Evolutionary conservation across 2,113 vertebrate species (phyloP).

Genomic region (Eudyptes chrysolophus): DNA sequence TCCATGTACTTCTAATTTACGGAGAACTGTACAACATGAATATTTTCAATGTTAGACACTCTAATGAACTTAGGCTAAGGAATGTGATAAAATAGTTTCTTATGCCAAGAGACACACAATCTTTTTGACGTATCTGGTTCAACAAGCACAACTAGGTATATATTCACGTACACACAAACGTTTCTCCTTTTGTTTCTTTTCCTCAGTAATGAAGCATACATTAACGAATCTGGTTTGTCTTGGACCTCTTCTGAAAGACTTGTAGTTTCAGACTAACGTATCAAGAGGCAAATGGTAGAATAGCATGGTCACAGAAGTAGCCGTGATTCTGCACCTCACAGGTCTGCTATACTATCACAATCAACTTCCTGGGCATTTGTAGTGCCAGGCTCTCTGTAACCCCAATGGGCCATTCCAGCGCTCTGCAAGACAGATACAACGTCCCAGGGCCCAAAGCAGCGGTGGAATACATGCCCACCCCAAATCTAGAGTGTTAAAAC

Average conservation of each 20-base stretch:
- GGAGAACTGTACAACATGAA: rapidly evolving
- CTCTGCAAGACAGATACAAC: neutral
- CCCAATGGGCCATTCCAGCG: neutral
- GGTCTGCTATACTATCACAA: neutral
- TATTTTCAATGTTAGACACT: neutral
- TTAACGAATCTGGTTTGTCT: neutral
- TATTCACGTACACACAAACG: rapidly evolving
- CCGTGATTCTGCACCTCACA: neutral
- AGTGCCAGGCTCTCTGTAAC: neutral
- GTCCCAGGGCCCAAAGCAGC: neutral
- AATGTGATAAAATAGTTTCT: neutral
- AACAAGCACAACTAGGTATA: neutral
- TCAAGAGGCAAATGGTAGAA: rapidly evolving
- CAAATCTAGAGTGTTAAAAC: neutral
- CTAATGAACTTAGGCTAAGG: neutral
- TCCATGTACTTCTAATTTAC: neutral
- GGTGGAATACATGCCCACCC: rapidly evolving
- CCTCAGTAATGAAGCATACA: neutral
- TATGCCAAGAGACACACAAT: neutral
- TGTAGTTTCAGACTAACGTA: neutral
- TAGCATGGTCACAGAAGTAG: neutral
- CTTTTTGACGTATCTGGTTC: neutral
- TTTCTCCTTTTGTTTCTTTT: neutral
- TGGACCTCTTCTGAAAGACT: neutral
- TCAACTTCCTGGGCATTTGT: neutral